Evolutionary conservation across 2,113 vertebrate genomes (phyloP).

Genomic region (Heterotilapia buettikoferi): DNA sequence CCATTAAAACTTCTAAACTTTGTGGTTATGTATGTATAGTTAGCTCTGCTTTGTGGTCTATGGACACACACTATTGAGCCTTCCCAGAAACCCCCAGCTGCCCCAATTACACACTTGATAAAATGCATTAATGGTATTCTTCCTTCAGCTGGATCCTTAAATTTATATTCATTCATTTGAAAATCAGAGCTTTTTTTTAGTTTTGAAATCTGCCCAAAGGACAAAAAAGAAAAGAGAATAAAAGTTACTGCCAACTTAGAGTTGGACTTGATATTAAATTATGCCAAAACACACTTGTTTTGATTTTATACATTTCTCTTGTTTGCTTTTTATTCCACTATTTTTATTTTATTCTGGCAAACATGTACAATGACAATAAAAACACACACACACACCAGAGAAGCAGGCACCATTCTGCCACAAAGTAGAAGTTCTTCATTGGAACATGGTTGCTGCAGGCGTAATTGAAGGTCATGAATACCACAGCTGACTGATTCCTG

Average conservation of each 20-base stretch:
- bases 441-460: constrained; percentile 14
- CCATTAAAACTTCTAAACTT: neutral
- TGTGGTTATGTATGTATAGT: neutral
- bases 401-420: neutral
- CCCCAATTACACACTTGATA: neutral
- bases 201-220: neutral
- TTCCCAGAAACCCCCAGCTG: neutral
- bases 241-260: neutral
- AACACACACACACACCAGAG: neutral
- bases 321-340: neutral
- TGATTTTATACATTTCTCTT: neutral
- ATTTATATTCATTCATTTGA: neutral
- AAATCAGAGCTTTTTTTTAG: neutral
- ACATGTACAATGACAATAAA: neutral
- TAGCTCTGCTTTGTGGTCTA: neutral
- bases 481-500: constrained; percentile 43
- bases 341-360: neutral
- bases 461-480: constrained; percentile 59
- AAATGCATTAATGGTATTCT: neutral
- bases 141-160: neutral
- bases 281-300: neutral
- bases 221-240: neutral
- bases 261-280: neutral
- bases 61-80: neutral
- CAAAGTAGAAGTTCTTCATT: constrained; percentile 11